Evolutionary conservation across 2,113 vertebrate genomes (phyloP).

Genomic region (Colossoma macropomum): DNA sequence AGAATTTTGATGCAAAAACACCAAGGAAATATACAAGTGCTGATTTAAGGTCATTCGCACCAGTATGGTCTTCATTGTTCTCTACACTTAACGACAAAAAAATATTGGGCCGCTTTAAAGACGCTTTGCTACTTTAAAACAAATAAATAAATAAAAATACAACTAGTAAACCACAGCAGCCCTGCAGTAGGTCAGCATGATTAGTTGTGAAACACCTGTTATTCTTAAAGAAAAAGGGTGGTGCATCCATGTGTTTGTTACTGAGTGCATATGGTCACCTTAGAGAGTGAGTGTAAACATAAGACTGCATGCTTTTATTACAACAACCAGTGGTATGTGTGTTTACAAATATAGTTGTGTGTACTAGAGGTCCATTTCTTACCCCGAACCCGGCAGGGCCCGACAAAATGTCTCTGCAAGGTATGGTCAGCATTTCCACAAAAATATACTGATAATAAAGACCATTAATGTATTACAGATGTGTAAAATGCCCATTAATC

Average conservation of each 20-base stretch:
- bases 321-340: not conserved
- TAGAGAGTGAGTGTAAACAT: not conserved
- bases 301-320: constrained; percentile 7
- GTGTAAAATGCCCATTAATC: no score
- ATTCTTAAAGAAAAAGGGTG: not conserved
- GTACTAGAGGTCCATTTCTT: not conserved
- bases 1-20: no score
- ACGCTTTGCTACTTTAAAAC: not conserved
- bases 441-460: no score
- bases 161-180: not conserved
- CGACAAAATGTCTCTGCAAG: no score
- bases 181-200: not conserved
- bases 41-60: not conserved
- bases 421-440: no score
- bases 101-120: not conserved
- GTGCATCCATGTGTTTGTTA: not conserved
- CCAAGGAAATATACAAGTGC: not conserved
- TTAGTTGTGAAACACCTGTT: not conserved
- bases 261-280: not conserved
- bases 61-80: not conserved
- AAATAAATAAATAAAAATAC: not conserved
- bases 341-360: not conserved
- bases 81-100: not conserved
- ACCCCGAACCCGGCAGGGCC: no score
- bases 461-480: no score